These are phyloP conservation scores for Hippocampus comes DNA, from an alignment of 2,113 vertebrate genomes.

Conservation along the genomic window DNA sequence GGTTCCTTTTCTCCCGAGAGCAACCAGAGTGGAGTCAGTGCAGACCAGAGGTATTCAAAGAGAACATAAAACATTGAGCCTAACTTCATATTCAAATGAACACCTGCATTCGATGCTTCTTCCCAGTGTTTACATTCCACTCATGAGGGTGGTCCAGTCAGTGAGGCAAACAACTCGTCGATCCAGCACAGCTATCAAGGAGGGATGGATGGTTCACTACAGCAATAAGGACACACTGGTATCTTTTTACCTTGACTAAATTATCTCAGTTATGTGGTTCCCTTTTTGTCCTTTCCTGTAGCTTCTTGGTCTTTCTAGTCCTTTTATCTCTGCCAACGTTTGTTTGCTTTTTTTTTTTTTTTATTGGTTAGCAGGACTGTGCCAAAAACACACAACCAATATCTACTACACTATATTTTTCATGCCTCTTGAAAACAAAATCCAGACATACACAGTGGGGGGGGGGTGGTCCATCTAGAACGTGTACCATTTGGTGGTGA, in stretches of 20 bases:
- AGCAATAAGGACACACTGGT: slow-evolving; percentile 88
- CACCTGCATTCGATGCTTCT: neutral
- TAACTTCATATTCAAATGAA: neutral
- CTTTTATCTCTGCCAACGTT: neutral
- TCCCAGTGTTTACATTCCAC: slow-evolving; percentile 79
- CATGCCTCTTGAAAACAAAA: neutral
- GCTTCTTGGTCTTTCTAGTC: neutral
- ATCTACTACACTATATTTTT: too few relatives aligned
- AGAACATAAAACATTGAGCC: neutral
- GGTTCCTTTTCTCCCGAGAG: slow-evolving; percentile 83
- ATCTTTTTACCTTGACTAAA: slow-evolving; percentile 8
- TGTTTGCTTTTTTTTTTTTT: neutral
- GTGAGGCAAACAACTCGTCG: slow-evolving; percentile 85
- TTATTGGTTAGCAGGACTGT: too few relatives aligned
- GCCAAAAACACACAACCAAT: too few relatives aligned
- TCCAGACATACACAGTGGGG: neutral
- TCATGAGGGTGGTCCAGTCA: slow-evolving; percentile 89
- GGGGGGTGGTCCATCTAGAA: too few relatives aligned
- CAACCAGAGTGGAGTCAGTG: slow-evolving; percentile 71
- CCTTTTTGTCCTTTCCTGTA: slow-evolving; percentile 9
- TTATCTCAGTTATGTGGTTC: neutral
- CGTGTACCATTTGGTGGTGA: neutral
- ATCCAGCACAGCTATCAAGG: slow-evolving; percentile 82
- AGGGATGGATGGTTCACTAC: slow-evolving; percentile 89
- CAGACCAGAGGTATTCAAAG: slow-evolving; percentile 75